phyloP scores from a whole-genome alignment of 2,113 vertebrate genomes.

The Neolamprologus fasciatus region DNA sequence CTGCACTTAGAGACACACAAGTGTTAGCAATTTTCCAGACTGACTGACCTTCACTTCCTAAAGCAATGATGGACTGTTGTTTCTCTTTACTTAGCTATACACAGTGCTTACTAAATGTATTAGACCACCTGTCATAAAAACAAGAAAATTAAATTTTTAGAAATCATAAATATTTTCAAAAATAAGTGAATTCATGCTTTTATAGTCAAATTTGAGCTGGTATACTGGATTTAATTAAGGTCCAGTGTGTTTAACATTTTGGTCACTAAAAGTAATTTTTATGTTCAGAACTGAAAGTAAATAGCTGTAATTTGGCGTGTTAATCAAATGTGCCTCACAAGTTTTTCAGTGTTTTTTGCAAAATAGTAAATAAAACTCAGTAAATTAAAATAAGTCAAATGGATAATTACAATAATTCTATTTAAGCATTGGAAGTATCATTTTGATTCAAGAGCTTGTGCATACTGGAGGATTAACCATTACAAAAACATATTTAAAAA shows the following conservation, averaged over 20 bases:
- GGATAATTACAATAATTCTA: not conserved
- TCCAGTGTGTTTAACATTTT: not conserved
- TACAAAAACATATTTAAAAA: not conserved
- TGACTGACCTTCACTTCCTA: not conserved
- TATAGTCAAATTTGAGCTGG: not conserved
- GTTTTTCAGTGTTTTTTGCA: not conserved
- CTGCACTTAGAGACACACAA: not conserved
- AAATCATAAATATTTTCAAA: not conserved
- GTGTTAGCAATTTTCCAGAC: not conserved
- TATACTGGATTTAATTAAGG: not conserved
- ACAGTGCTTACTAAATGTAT: not conserved
- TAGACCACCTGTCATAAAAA: not conserved
- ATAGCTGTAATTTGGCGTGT: not conserved
- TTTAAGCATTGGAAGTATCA: rapidly evolving
- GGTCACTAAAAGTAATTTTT: not conserved
- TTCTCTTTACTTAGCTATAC: not conserved
- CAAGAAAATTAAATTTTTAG: rapidly evolving
- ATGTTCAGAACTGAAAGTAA: not conserved
- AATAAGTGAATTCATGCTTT: rapidly evolving
- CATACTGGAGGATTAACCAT: not conserved
- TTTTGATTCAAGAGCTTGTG: not conserved
- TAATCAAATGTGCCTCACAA: not conserved
- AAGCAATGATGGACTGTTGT: not conserved
- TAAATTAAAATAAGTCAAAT: not conserved
- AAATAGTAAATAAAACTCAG: not conserved